Base-by-base conservation (phyloP, 2,113 vertebrate genomes). In the Sinocyclocheilus maitianheensis region DNA sequence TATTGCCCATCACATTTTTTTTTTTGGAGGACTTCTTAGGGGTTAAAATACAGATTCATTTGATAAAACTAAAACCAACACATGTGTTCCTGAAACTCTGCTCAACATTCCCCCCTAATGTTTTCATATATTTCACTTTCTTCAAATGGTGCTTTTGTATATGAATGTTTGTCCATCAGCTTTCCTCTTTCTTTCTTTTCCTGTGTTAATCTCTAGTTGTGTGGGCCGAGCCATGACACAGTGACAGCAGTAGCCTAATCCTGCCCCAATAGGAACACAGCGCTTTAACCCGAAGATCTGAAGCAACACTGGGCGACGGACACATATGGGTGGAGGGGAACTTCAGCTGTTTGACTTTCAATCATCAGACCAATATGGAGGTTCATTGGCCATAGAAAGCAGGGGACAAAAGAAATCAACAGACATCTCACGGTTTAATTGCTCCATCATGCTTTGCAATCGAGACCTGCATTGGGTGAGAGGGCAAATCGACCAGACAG, bases 381-480 rank as follows among this genome's bases (percentile, higher is more conserved):
- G 91, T 90, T 91, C 78, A 88, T 90, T 84, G 86, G 87, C 43
- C 65, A 81, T 37, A 24, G n/a, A 81, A 80, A 65, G 43, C 24
- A 40, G 62, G 63, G 72, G 88, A 91, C 90, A 93, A 94, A 91
- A 90, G 90, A 88, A 92, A 91, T 92, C 67, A 92, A 91, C 92
- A 93, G 93, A 81, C 87, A 83, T 18, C 86, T 90, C 77, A 24
- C 46, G 89, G 87, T 84, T 89, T 90, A 91, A 88, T 87, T 88
- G 85, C 67, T 69, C 85, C 77, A 53, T 85, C 6, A 53, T 89
- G 89, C 90, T 67, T 80, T 37, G 75, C 60, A 46, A 24, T 7
- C 13, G 34, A 62, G 10, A 90, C 87, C 91, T 87, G 88, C 74
- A 82, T 90, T n/a, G 86, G 90, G 81, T 16, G 69, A 88, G 79